These are phyloP conservation scores for Amiota communis DNA, from an alignment of 2,888 invertebrate genomes.

Conservation along the genomic window DNA sequence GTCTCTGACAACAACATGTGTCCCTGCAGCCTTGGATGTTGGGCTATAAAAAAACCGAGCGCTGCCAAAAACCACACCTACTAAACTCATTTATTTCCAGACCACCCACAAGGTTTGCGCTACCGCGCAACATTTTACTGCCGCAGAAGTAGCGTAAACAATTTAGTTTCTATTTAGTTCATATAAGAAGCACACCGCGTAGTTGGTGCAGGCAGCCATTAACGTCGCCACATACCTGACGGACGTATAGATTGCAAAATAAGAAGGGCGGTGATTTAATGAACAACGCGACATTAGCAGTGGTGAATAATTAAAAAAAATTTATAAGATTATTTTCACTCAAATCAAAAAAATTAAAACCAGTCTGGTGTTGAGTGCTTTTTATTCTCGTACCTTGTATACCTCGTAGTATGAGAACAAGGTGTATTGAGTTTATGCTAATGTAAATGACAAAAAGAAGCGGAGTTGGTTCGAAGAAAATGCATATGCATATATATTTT, in stretches of 20 bases:
- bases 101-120: conserved; percentile 57
- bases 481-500: too few relatives aligned
- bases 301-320: conserved; percentile 32
- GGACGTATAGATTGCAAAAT: conserved; percentile 35
- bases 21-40: background rate
- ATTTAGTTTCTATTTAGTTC: conserved; percentile 13
- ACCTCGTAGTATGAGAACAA: too few relatives aligned
- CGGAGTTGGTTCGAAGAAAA: too few relatives aligned
- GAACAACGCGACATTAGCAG: too few relatives aligned
- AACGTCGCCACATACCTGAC: conserved; percentile 66
- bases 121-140: conserved; percentile 56
- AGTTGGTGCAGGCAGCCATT: conserved; percentile 30
- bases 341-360: background rate
- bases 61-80: background rate
- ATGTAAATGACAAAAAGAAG: background rate
- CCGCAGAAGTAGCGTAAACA: conserved; percentile 56
- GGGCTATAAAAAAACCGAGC: background rate
- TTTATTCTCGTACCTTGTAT: too few relatives aligned
- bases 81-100: conserved; percentile 34
- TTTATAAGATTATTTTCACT: conserved; percentile 1
- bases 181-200: background rate
- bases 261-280: background rate
- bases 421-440: background rate
- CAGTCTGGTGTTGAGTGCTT: too few relatives aligned
- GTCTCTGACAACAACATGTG: conserved; percentile 4